These are phyloP conservation scores for Ptilorrhoa leucosticta DNA, from an alignment of 2,113 vertebrate genomes.

Conservation along the genomic window DNA sequence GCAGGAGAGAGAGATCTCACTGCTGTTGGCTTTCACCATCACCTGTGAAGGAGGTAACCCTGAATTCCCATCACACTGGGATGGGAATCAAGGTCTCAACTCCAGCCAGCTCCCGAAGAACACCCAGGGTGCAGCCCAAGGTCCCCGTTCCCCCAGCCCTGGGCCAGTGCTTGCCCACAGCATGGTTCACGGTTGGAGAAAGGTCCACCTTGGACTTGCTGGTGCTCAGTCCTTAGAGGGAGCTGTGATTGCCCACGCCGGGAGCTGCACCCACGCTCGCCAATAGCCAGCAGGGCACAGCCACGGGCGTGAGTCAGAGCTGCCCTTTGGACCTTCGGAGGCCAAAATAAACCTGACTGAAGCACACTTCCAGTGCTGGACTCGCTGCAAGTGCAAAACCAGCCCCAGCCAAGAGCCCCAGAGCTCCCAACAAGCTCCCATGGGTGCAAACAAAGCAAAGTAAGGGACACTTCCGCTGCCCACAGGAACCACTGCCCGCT, in stretches of 20 bases:
- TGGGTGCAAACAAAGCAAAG: not conserved
- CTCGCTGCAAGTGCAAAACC: not conserved
- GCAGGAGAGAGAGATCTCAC: not conserved
- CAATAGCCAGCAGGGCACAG: accelerated
- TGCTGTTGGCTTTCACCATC: not conserved
- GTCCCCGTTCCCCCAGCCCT: not conserved
- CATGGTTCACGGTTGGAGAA: not conserved
- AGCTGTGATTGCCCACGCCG: not conserved
- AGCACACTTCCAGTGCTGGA: not conserved
- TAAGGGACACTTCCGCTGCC: not conserved
- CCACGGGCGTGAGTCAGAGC: not conserved
- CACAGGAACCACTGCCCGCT: not conserved
- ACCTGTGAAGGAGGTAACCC: not conserved
- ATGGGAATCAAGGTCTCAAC: not conserved
- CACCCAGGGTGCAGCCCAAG: not conserved
- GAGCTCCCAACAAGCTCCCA: not conserved
- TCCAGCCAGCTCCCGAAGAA: not conserved
- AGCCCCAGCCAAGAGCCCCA: not conserved
- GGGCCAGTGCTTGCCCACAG: not conserved
- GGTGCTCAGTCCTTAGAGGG: not conserved
- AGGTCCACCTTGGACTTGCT: not conserved
- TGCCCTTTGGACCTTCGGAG: not conserved
- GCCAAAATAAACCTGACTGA: not conserved
- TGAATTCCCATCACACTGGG: not conserved
- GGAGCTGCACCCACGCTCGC: not conserved